Conservation (phyloP, 1,140 invertebrate species). For the Drosophila prosaltans region DNA sequence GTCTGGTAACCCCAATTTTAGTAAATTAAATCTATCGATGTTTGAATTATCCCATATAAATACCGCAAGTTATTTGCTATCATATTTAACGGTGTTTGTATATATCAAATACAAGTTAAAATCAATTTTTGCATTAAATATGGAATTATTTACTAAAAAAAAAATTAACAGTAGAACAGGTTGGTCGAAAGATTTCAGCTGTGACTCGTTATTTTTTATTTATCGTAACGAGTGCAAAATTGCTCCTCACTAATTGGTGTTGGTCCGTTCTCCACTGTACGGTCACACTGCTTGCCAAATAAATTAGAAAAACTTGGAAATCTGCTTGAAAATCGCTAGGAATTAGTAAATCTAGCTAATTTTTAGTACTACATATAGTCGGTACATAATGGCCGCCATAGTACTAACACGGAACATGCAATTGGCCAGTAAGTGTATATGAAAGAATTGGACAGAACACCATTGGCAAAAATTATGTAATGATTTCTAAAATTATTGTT, state of each 20-base stretch:
- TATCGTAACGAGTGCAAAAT: too few relatives aligned
- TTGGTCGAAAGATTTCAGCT: too few relatives aligned
- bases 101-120: too few relatives aligned
- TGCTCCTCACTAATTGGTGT: not conserved
- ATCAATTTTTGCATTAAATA: too few relatives aligned
- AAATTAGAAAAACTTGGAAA: not conserved
- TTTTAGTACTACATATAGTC: conserved; percentile 29
- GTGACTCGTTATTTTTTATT: too few relatives aligned
- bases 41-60: not conserved
- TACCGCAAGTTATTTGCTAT: too few relatives aligned
- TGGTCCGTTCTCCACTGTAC: not conserved
- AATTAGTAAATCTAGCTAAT: too few relatives aligned
- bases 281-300: conserved; percentile 14
- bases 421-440: conserved; percentile 72
- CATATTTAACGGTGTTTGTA: too few relatives aligned
- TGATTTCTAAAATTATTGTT: conserved; percentile 38
- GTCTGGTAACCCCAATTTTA: not conserved
- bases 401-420: conserved; percentile 76
- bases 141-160: too few relatives aligned
- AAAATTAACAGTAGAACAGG: too few relatives aligned
- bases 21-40: not conserved
- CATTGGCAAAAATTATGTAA: conserved; percentile 68
- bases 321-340: too few relatives aligned
- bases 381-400: conserved; percentile 69
- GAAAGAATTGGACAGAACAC: not conserved